phyloP scores from a whole-genome alignment of 2,797 vertebrate genomes.

The Schizopygopsis malacanthus region DNA sequence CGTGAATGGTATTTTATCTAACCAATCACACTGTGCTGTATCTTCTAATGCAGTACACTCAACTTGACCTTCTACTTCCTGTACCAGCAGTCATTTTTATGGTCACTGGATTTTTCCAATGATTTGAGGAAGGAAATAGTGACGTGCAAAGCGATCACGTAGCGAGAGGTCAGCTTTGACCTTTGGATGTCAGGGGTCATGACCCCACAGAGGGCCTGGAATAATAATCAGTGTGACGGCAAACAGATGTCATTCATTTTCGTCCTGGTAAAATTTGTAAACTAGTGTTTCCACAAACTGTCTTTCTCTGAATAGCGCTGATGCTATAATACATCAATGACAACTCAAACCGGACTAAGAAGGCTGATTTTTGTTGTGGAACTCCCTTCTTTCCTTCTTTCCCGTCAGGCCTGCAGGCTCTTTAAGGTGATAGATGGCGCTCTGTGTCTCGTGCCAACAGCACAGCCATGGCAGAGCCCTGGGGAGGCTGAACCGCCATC shows the following conservation, averaged over 20 bases:
- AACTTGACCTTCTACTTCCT: background rate
- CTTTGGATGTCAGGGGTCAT: slow-evolving; percentile 49
- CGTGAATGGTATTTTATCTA: background rate
- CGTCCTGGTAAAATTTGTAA: slow-evolving; percentile 31
- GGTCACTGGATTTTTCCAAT: background rate
- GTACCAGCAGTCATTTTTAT: background rate
- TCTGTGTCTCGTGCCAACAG: slow-evolving; percentile 53
- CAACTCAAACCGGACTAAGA: slow-evolving; percentile 18
- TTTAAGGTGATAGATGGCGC: slow-evolving; percentile 59
- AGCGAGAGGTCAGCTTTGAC: slow-evolving; percentile 47
- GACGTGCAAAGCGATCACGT: slow-evolving; percentile 17
- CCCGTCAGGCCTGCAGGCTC: slow-evolving; percentile 57
- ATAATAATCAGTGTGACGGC: slow-evolving; percentile 50
- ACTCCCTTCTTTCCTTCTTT: slow-evolving; percentile 58
- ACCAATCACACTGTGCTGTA: background rate
- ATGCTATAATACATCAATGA: slow-evolving; percentile 32
- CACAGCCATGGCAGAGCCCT: slow-evolving; percentile 46
- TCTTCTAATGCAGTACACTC: background rate
- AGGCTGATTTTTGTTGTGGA: slow-evolving; percentile 20
- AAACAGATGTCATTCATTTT: slow-evolving; percentile 54
- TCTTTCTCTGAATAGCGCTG: slow-evolving; percentile 2
- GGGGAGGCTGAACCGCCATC: slow-evolving; percentile 51
- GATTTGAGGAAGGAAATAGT: background rate
- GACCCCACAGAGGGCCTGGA: slow-evolving; percentile 39
- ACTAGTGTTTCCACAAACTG: slow-evolving; percentile 11